phyloP scores from a whole-genome alignment of 2,888 invertebrate genomes.

The Stratiomys singularior region DNA sequence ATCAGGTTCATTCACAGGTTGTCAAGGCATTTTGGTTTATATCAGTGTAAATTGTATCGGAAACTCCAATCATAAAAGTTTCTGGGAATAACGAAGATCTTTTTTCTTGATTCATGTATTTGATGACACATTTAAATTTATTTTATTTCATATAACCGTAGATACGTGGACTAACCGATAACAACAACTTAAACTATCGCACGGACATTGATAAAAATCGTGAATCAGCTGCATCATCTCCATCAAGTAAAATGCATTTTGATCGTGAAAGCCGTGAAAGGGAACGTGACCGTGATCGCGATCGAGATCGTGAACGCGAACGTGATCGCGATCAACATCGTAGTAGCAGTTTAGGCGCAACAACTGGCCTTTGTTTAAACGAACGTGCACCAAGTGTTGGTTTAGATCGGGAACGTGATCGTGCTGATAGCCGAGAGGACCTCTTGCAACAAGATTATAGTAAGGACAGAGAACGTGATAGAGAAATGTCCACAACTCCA shows the following conservation, averaged over 20 bases:
- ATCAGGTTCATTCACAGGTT: no score
- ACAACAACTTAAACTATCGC: constrained; percentile 71
- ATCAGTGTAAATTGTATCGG: no score
- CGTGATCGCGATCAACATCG: constrained; percentile 59
- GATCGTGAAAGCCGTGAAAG: constrained; percentile 55
- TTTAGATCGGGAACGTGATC: constrained; percentile 59
- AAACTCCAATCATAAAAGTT: no score
- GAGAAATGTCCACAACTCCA: constrained; percentile 66
- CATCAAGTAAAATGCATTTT: constrained; percentile 59
- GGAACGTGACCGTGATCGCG: constrained; percentile 61
- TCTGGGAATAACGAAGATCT: no score
- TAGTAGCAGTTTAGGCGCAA: constrained; percentile 62
- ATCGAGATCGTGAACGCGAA: constrained; percentile 60
- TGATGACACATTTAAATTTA: not conserved
- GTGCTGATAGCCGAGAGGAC: constrained; percentile 65
- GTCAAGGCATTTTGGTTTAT: no score
- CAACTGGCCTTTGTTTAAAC: constrained; percentile 58
- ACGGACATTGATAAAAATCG: constrained; percentile 65
- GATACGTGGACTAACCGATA: constrained; percentile 86
- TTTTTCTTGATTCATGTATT: no score
- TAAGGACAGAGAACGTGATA: constrained; percentile 71
- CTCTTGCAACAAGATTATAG: constrained; percentile 62
- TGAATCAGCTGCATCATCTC: constrained; percentile 63
- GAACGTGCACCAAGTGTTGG: constrained; percentile 63
- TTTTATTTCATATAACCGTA: constrained; percentile 52